Evolutionary conservation across 1,140 invertebrate species (phyloP).

Genomic region (Diabrotica virgifera): DNA sequence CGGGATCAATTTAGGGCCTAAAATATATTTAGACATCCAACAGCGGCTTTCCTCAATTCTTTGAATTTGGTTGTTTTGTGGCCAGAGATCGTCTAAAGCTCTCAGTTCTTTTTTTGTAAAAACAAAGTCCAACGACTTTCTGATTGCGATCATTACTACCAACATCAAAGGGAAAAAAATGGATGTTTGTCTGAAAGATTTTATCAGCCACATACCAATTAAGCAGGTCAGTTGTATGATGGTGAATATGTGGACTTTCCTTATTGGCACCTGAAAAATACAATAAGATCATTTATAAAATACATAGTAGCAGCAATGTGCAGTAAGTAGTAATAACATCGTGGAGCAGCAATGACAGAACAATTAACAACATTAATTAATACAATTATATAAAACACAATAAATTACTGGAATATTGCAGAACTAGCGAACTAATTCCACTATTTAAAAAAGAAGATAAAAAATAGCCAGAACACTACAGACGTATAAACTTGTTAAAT

Average conservation of each 20-base stretch:
- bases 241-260: slow-evolving; percentile 93
- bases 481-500: too few species aligned
- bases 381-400: too few species aligned
- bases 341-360: too few species aligned
- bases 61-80: slow-evolving; percentile 84
- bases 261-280: slow-evolving; percentile 77
- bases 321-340: too few species aligned
- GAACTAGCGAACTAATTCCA: too few species aligned
- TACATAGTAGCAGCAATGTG: too few species aligned
- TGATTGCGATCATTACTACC: slow-evolving; percentile 95
- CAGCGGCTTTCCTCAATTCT: slow-evolving; percentile 76
- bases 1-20: slow-evolving; percentile 36
- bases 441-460: too few species aligned
- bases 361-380: too few species aligned
- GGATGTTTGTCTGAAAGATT: slow-evolving; percentile 90
- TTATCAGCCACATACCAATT: slow-evolving; percentile 90
- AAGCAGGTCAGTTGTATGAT: slow-evolving; percentile 89
- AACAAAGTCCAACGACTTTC: slow-evolving; percentile 87
- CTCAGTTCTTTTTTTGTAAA: slow-evolving; percentile 93
- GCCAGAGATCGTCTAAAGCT: slow-evolving; percentile 96
- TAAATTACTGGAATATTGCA: too few species aligned
- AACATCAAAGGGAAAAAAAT: slow-evolving; percentile 99
- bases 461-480: too few species aligned
- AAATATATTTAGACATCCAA: slow-evolving; percentile 32
- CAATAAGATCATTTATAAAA: background rate